Conservation (phyloP, 2,888 invertebrate genomes). For the Dromius quadrimaculatus region DNA sequence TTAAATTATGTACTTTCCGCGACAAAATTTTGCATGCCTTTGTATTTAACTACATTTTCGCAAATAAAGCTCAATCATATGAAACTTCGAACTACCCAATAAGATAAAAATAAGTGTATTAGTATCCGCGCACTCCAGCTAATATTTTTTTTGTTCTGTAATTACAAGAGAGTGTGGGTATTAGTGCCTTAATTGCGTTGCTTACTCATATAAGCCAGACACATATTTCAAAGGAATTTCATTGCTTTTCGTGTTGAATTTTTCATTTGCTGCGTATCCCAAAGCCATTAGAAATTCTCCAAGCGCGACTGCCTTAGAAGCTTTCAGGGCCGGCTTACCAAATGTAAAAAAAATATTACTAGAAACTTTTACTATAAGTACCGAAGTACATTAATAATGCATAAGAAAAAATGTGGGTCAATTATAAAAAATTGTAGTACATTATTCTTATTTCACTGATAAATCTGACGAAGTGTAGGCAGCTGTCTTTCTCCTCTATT, state of each 20-base stretch:
- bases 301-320: not conserved
- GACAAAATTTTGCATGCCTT: too few species aligned
- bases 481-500: not conserved
- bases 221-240: not conserved
- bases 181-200: not conserved
- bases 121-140: not conserved
- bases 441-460: too few species aligned
- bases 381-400: too few species aligned
- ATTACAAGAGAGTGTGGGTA: not conserved
- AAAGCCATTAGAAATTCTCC: constrained; percentile 1
- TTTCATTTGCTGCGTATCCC: constrained; percentile 1
- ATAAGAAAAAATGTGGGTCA: too few species aligned
- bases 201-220: not conserved
- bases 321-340: not conserved
- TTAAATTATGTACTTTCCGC: too few species aligned
- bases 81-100: not conserved
- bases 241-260: constrained; percentile 7
- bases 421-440: too few species aligned
- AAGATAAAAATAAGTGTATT: not conserved
- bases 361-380: too few species aligned
- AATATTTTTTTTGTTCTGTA: not conserved
- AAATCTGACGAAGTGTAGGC: not conserved
- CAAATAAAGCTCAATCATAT: too few species aligned
- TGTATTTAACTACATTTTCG: too few species aligned
- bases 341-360: too few species aligned